Evolutionary conservation across 2,888 invertebrate genomes (phyloP), one percentile per base, ranked within the genome.

Genomic region (Antitype chi): DNA sequence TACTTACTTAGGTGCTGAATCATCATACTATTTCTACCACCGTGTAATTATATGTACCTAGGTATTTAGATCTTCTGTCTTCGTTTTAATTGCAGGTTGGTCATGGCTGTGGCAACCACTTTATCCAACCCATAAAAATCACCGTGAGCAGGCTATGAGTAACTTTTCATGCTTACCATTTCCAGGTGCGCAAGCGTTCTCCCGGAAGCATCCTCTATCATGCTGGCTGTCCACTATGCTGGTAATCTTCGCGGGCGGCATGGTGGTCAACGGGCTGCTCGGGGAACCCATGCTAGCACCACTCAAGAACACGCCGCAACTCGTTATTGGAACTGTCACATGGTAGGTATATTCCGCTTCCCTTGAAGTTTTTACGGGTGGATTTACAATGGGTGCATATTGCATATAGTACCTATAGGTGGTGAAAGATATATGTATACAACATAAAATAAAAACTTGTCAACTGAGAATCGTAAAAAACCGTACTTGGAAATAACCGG

Each of bases 181-280:
- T 70, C 5, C 95, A 98, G 98, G 98, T 83, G 98, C 99, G 20
- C 98, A 98, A 92, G 97, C 98, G 74, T 99, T 99, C 95, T 99
- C 99, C 63, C 97, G 99, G 80, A 99, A 99, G 95, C 99, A 99
- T 95, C 99, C 99, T 0, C 95, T 99, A 88, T 98, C 99, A 85
- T 99, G 99, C 94, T 99, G 99, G 99, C 96, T 99, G 82, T 99
- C 99, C 63, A 99, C 99, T 77, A 99, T 99, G 99, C 97, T 99
- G 92, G 98, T 99, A 80, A 99, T 99, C 91, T 99, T 99, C 97
- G 99, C 99, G 80, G 99, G 99, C 85, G 99, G 99, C 87, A 99
- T 99, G 98, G 97, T 99, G 84, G 99, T 99, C 91, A 99, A 99
- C 95, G 98, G 99, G 74, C 97, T 99, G 87, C 97, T 99, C 74